Base-by-base conservation (phyloP, 1,140 invertebrate genomes). In the Drosophila ohnishii region DNA sequence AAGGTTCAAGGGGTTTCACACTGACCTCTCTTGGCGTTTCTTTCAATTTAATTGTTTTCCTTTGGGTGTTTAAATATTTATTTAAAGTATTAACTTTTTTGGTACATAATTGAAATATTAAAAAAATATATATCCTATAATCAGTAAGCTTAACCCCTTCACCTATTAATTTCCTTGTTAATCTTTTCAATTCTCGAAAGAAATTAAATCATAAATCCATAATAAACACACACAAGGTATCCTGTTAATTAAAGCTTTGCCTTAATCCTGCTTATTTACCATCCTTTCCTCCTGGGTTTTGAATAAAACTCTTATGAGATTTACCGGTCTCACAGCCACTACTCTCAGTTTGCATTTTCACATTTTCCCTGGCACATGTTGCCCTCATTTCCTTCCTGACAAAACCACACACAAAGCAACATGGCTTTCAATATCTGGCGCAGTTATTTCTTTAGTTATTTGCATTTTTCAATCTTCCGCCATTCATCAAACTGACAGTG, bases 381-480 rank as follows among this genome's bases (percentile, higher is more conserved):
- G 25, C 8, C n/a, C 42, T 40, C 42, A 40, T 58, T 69, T 69
- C 67, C 65, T 70, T 69, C 42, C 64, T 48, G 67, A 37, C 64
- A 63, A 50, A 55, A 56, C 70, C 57, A 22, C 60, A 51, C 22
- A 47, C 22, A 47, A 47, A 22, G 25, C 53, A 25, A 32, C 35
- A n/a, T n/a, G 10, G 45, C 65, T 37, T 44, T 56, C 59, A 74
- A 74, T 64, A 74, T 56, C 60, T 64, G 47, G 22, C 60, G 48
- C 61, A 56, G 60, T 50, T 74, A 64, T 70, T 70, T 64, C 59
- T 57, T 73, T 64, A 55, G 60, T 75, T 75, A 75, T 75, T 75
- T 75, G 70, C 71, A 75, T 75, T 75, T 75, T 75, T 58, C 73
- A 75, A 75, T 71, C 67, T 71, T 58, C 51, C 55, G 39, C 57